A percentile compares a stretch with the other conserved stretches of the same genome.
Evolutionary conservation across 2,797 vertebrate species (phyloP).

Genomic region (Gila robusta): DNA sequence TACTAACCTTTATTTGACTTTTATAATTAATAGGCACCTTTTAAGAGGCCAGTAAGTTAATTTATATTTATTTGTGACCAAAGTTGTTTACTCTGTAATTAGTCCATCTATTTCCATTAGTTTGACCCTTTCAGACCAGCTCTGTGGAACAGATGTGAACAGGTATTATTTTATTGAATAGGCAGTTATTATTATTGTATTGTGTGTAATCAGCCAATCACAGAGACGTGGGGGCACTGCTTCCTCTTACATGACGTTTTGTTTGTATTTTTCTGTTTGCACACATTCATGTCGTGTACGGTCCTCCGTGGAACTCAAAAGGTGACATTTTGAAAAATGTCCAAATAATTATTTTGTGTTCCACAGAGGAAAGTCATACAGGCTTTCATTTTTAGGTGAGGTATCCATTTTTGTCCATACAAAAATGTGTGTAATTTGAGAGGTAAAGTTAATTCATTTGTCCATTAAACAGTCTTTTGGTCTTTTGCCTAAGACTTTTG

Average conservation of each 20-base stretch:
- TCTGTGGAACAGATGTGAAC: neutral
- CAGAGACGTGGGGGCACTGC: neutral
- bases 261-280: neutral
- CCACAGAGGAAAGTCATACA: neutral
- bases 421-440: neutral
- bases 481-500: neutral
- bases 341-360: neutral
- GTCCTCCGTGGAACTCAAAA: neutral
- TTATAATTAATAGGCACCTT: neutral
- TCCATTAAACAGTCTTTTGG: neutral
- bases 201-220: neutral
- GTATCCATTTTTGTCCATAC: neutral
- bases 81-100: neutral
- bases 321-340: neutral
- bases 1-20: neutral
- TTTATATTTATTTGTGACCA: neutral
- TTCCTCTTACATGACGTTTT: neutral
- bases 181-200: neutral
- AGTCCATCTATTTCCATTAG: neutral
- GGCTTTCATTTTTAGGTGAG: neutral
- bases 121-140: neutral
- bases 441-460: neutral
- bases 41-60: neutral
- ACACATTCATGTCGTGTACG: neutral
- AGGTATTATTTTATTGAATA: neutral